Conservation (phyloP, 2,797 vertebrate genomes). For the Crenuchus spilurus region DNA sequence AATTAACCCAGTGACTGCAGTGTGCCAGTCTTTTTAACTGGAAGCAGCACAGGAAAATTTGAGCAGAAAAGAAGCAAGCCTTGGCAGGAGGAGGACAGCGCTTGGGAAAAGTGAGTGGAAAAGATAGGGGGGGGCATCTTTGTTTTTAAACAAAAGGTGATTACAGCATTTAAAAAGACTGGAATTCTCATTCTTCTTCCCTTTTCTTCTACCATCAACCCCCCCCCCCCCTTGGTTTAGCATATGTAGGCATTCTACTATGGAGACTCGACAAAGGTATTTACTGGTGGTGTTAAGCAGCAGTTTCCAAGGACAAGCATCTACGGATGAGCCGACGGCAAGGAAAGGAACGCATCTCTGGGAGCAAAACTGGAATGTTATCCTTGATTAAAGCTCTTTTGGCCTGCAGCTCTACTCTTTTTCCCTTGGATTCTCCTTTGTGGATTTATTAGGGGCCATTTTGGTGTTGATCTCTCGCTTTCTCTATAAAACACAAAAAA, state of each 20-base stretch:
- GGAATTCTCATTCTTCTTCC: slow-evolving; percentile 69
- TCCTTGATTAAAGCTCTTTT: slow-evolving; percentile 66
- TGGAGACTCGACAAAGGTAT: slow-evolving; percentile 79
- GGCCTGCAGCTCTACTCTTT: slow-evolving; percentile 66
- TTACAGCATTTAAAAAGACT: slow-evolving; percentile 71
- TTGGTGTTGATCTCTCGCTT: slow-evolving; percentile 67
- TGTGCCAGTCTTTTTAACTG: slow-evolving; percentile 68
- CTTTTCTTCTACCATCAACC: slow-evolving; percentile 7
- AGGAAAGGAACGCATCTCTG: slow-evolving; percentile 77
- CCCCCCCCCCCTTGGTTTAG: slow-evolving; percentile 38
- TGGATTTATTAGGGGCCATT: slow-evolving; percentile 75
- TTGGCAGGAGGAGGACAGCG: slow-evolving; percentile 55
- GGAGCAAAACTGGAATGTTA: slow-evolving; percentile 79
- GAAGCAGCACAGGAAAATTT: slow-evolving; percentile 57
- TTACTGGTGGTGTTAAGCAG: slow-evolving; percentile 76
- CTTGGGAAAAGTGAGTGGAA: slow-evolving; percentile 76
- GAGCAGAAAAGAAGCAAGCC: slow-evolving; percentile 60
- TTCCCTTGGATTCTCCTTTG: slow-evolving; percentile 69
- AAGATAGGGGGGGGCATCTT: slow-evolving; percentile 52
- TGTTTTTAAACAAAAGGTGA: slow-evolving; percentile 67
- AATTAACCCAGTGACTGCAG: slow-evolving; percentile 76
- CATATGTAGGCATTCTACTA: slow-evolving; percentile 70
- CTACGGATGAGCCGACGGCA: slow-evolving; percentile 72
- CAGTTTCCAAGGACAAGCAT: slow-evolving; percentile 89
- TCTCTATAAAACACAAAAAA: slow-evolving; percentile 67